Base-by-base conservation (phyloP, 2,888 invertebrate genomes). In the Tholera decimalis region DNA sequence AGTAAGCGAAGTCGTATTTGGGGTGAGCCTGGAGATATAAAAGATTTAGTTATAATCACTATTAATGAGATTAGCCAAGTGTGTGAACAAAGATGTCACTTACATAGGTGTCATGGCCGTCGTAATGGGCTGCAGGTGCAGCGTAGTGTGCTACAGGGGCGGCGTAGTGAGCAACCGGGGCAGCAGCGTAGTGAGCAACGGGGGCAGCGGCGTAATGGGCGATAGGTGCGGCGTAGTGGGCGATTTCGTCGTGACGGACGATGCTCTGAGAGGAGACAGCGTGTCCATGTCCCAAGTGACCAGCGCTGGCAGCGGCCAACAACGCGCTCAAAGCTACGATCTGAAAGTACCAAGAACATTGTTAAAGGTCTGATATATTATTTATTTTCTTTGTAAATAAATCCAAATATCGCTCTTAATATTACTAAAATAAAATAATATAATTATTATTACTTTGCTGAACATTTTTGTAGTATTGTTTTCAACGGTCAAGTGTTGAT, bases 1-100 rank as follows among this genome's bases (percentile, higher is more conserved):
- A 96, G 90, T 96, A 96, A 13, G 92, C 88, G 86, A 89, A 96
- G 85, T 94, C 91, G 84, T 93, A 93, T 87, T 91, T 90, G 54
- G 93, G 93, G 80, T 93, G 88, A 57, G 92, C 88, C 93, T 93
- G 79, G 1, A 13, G 47, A 28, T 3, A 2, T 28, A 18, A 28
- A 26, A 3, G 2, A 11, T 4, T 24, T 7, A n/a, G 22, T 33
- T 54, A 2, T 11, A 26, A 15, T 47, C 5, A 44, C 2, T 15
- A 3, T 33, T n/a, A 9, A 26, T 9, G 7, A 26, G 2, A 39
- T 47, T 20, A n/a, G 0, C 8, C 8, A 57, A 15, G 4, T 13
- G 20, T 6, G 28, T 33, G 8, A 30, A 28, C 3, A 2, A 0
- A 11, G 15, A 3, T 28, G 11, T 8, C 4, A 79, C 87, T 77